Evolutionary conservation across 2,888 invertebrate species (phyloP).

Genomic region (Drosophila meridionalis): DNA sequence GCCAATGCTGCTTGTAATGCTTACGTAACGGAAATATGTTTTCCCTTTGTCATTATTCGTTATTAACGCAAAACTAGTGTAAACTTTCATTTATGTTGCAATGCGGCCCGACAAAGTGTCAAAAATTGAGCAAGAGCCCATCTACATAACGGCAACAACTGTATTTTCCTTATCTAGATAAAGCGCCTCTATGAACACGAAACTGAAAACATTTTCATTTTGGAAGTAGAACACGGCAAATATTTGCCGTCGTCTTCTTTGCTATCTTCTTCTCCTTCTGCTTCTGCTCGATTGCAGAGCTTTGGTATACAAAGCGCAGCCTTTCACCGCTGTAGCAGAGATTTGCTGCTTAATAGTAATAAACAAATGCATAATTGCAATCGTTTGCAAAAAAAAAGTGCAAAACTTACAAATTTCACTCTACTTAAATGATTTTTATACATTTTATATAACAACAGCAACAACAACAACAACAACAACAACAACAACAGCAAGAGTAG

Average conservation of each 20-base stretch:
- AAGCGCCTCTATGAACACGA: not conserved
- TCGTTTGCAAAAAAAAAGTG: slow-evolving; percentile 25
- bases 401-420: slow-evolving; percentile 69
- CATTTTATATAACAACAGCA: slow-evolving; percentile 70
- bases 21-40: slow-evolving; percentile 71
- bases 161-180: not conserved
- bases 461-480: slow-evolving; percentile 41
- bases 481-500: slow-evolving; percentile 30
- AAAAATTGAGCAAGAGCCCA: slow-evolving; percentile 23
- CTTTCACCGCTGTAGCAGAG: slow-evolving; percentile 28
- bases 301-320: slow-evolving; percentile 13
- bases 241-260: not conserved
- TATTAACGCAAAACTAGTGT: slow-evolving; percentile 51
- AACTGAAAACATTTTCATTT: not conserved
- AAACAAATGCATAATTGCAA: slow-evolving; percentile 46
- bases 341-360: slow-evolving; percentile 27
- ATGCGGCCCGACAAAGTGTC: slow-evolving; percentile 42
- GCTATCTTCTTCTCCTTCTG: not conserved
- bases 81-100: slow-evolving; percentile 79
- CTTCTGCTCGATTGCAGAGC: not conserved
- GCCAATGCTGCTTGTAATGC: slow-evolving; percentile 31
- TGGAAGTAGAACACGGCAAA: not conserved
- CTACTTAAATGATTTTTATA: slow-evolving; percentile 79
- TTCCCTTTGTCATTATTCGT: slow-evolving; percentile 66
- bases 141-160: not conserved